A percentile compares a stretch with the other conserved stretches of the same genome.
phyloP scores from a whole-genome alignment of 1,140 invertebrate genomes.

The Drosophila eugracilis region DNA sequence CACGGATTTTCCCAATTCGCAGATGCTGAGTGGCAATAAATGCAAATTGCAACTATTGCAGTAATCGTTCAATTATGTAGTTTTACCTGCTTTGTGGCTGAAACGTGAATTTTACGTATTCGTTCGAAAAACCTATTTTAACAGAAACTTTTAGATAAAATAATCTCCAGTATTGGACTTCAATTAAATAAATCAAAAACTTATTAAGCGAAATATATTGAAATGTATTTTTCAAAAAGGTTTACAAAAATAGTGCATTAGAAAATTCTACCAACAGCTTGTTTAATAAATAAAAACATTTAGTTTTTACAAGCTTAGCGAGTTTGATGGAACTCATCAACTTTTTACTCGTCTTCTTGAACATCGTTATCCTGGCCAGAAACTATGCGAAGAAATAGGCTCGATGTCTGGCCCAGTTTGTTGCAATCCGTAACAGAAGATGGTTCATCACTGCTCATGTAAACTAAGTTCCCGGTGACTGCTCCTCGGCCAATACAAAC shows the following conservation, averaged over 20 bases:
- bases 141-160: no score
- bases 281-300: background rate
- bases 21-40: slow-evolving; percentile 36
- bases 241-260: no score
- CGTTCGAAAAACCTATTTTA: no score
- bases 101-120: no score
- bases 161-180: no score
- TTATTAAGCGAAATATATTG: no score
- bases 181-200: no score
- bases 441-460: background rate
- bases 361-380: slow-evolving; percentile 5
- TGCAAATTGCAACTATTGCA: background rate
- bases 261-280: background rate
- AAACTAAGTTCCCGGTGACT: slow-evolving; percentile 4
- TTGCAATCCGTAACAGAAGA: background rate
- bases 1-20: slow-evolving; percentile 37
- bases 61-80: background rate
- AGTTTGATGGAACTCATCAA: background rate
- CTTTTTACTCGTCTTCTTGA: background rate
- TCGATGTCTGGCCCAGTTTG: slow-evolving; percentile 1
- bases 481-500: slow-evolving; percentile 11
- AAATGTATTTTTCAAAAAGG: background rate
- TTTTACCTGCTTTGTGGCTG: background rate
- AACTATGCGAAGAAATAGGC: slow-evolving; percentile 20
- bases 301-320: background rate